Evolutionary conservation across 2,888 invertebrate genomes (phyloP), one percentile per base, ranked within the genome.

Genomic region (Drosophila neoperkinsi): DNA sequence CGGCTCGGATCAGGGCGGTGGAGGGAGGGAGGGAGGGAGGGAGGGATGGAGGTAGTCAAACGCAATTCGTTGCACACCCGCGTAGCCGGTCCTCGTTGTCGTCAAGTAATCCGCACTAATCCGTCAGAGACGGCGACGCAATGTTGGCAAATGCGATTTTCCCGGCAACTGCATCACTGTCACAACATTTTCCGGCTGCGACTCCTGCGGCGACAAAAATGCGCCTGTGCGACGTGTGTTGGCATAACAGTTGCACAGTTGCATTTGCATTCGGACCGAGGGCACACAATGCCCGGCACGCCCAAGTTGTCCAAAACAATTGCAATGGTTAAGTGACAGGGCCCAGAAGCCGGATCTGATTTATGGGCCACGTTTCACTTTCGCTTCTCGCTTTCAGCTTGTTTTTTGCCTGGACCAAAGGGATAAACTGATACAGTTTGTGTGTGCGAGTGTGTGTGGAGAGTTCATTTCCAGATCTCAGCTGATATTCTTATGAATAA

Each of bases 91-190:
- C 28, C 33, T 34, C 55, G 36, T 25, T 49, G 53, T 59, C 57
- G 72, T 58, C 66, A 21, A 56, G 55, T 84, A 86, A 81, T 83
- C 81, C 84, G 72, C 79, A 69, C 84, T 88, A 86, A 90, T 90
- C 88, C 90, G 71, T 90, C 83, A 77, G 71, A 52, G 49, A 68
- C 69, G 56, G 63, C 68, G 74, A 84, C 72, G 84, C 55, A 86
- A 90, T 79, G 90, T 86, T 90, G 85, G 70, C 87, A 74, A 90
- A 83, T 78, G 85, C 87, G 77, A 86, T 88, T 85, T 85, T 78
- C 72, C 77, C 74, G 90, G 81, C 90, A 90, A 90, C 90, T 88
- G 90, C 75, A 83, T 72, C 88, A 74, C 36, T 85, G 90, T 86
- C 85, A 90, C 70, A 90, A 88, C 65, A 85, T 72, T 76, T 84